phyloP scores from a whole-genome alignment of 2,113 vertebrate species.

The Drymodes brunneopygia region DNA sequence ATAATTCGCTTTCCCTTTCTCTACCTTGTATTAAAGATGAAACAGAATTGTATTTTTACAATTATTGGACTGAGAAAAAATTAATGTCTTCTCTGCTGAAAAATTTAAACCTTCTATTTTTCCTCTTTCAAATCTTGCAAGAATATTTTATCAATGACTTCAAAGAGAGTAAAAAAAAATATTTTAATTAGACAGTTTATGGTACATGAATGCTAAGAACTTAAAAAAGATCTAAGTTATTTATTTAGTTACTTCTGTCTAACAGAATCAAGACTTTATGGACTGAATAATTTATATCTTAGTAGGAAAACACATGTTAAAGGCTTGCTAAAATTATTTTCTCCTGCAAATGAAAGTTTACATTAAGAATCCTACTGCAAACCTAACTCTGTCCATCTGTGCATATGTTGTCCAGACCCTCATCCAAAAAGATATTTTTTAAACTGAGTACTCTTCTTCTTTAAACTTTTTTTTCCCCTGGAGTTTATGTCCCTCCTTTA shows the following conservation, averaged over 20 bases:
- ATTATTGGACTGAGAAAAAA: constrained; percentile 4
- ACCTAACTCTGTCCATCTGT: neutral
- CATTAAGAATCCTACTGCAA: neutral
- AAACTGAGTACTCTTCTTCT: neutral
- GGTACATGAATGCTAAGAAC: neutral
- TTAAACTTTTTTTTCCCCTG: neutral
- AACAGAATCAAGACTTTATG: neutral
- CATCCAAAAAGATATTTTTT: neutral
- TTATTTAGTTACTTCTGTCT: neutral
- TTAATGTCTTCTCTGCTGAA: neutral
- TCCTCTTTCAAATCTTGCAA: neutral
- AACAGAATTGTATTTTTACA: constrained; percentile 53
- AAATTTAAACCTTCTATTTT: neutral
- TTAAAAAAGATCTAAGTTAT: neutral
- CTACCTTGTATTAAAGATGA: constrained; percentile 33
- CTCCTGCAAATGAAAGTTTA: neutral
- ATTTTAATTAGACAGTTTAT: constrained; percentile 1
- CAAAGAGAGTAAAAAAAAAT: neutral
- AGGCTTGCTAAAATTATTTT: neutral
- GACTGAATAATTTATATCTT: neutral
- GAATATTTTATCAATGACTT: neutral
- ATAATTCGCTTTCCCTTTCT: neutral
- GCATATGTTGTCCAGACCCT: neutral
- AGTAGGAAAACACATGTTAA: neutral
- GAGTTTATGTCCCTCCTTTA: neutral